Percentiles rank a stretch among this genome's conserved stretches.
Conservation (phyloP, 2,888 invertebrate genomes). For the Chironomus riparius region DNA sequence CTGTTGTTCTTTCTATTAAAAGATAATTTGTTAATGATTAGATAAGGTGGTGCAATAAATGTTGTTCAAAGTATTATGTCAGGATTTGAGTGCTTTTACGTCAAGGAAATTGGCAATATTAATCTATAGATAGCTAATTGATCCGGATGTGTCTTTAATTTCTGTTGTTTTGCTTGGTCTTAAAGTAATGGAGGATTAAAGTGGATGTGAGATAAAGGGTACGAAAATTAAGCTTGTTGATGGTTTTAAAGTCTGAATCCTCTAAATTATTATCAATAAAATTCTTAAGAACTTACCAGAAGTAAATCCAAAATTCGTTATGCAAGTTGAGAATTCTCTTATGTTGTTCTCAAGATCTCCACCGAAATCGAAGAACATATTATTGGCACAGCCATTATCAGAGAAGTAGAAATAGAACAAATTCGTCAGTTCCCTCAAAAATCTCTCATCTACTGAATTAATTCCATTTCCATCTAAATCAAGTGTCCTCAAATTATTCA, state of each 20-base stretch:
- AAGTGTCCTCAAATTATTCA: background rate
- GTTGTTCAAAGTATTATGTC: background rate
- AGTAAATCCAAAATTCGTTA: background rate
- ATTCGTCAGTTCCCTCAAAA: background rate
- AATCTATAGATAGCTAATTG: background rate
- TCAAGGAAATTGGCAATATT: too few species aligned
- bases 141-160: background rate
- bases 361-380: background rate
- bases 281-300: background rate
- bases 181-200: too few species aligned
- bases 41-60: background rate
- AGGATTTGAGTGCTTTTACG: background rate
- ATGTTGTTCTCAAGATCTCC: background rate
- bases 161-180: too few species aligned
- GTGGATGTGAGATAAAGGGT: too few species aligned
- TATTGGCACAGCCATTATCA: background rate
- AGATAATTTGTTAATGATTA: background rate
- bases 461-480: background rate
- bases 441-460: background rate
- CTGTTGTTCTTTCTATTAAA: background rate
- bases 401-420: background rate
- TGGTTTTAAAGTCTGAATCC: too few species aligned
- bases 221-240: too few species aligned
- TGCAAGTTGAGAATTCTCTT: background rate
- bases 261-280: too few species aligned